Base-by-base conservation (phyloP, 2,113 vertebrate genomes). In the Tapirus terrestris region DNA sequence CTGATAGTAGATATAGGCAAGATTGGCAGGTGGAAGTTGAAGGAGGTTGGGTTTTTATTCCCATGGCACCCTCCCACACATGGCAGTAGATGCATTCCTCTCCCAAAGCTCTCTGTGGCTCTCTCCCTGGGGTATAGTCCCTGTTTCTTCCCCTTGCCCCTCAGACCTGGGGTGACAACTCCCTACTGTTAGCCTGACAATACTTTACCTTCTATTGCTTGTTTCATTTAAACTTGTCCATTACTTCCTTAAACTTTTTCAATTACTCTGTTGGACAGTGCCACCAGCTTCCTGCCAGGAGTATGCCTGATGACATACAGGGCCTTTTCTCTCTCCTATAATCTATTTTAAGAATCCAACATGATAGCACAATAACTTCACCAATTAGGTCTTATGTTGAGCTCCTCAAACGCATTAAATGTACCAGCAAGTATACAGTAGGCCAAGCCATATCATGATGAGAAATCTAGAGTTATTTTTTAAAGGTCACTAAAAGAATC, bases 391-490 rank as follows among this genome's bases (percentile, higher is more conserved):
- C 29, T 73, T 75, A 43, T 68, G 3, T 53, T 67, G 17, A 23
- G 10, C 17, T 73, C 25, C 43, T 89, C 17, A 79, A 56, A 68
- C 21, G 72, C 29, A 82, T 70, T 85, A 61, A 82, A 8, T 68
- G 6, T 86, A 60, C 11, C 11, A 63, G 9, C 75, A 36, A 84
- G 9, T 48, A 31, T 84, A 33, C 1, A 97, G 5, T 27, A 73
- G 29, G 6, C 53, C 12, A 81, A 60, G 51, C 5, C 7, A 43
- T 88, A 36, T 20, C 21, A 94, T 82, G 53, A 79, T 77, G 11
- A n/a, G n/a, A 81, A 90, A 60, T 36, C n/a, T 82, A 86, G 23
- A 43, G 60, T 31, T 68, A 72, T 53, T 94, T 95, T 92, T 33
- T 58, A 43, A 82, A 77, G 13, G 43, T 65, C 12, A 92, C n/a